Conservation (phyloP, 2,113 vertebrate genomes). For the Gymnogyps californianus region DNA sequence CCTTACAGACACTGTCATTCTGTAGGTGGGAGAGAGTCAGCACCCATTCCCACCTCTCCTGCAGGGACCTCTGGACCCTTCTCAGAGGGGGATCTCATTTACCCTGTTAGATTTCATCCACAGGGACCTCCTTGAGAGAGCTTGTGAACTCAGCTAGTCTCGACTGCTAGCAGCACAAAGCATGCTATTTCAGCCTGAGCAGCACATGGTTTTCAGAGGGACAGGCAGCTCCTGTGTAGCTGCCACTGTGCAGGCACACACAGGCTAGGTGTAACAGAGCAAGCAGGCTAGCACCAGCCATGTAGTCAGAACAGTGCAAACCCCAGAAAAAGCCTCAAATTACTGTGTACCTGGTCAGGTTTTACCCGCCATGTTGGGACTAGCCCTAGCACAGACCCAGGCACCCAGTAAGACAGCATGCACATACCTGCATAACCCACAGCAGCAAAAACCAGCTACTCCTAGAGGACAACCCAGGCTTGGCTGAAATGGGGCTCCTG, state of each 20-base stretch:
- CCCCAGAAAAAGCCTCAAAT: neutral
- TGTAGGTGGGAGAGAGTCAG: neutral
- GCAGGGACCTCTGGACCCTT: neutral
- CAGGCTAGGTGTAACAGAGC: neutral
- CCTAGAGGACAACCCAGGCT: rapidly evolving
- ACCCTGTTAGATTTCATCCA: neutral
- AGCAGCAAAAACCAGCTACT: neutral
- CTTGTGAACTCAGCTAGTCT: neutral
- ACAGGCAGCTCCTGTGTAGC: rapidly evolving
- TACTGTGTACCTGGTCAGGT: neutral
- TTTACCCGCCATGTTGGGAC: neutral
- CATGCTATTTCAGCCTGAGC: neutral
- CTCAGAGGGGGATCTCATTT: neutral
- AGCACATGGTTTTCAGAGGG: neutral
- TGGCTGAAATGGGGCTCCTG: neutral
- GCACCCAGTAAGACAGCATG: neutral
- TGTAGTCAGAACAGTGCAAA: neutral
- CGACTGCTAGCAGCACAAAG: neutral
- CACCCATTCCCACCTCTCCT: neutral
- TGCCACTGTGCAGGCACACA: rapidly evolving
- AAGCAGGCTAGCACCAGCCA: too few relatives aligned
- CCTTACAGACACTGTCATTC: neutral
- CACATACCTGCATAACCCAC: neutral
- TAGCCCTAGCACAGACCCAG: neutral
- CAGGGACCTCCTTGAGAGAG: neutral